Percentiles rank a stretch among this genome's conserved stretches.
Conservation (phyloP, 2,797 vertebrate species). For the Coregonus ussuriensis region DNA sequence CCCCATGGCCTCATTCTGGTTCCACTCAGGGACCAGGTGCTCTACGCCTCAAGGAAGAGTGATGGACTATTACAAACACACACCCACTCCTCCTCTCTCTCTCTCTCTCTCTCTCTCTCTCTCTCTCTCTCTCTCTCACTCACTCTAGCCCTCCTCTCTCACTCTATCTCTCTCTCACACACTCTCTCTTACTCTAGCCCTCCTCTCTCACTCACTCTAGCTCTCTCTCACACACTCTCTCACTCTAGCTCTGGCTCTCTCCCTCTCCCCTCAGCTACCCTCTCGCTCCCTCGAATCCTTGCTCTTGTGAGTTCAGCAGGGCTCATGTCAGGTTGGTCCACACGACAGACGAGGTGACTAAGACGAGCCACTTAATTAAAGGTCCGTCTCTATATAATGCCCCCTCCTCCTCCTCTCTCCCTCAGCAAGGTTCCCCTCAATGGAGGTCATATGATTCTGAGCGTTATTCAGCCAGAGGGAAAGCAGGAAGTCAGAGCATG, state of each 20-base stretch:
- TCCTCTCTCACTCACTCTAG: background rate
- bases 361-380: constrained; percentile 45
- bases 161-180: too few species aligned
- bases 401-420: constrained; percentile 8
- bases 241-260: background rate
- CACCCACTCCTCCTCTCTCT: background rate
- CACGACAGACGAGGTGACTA: constrained; percentile 23
- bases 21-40: constrained; percentile 45
- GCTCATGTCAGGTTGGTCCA: constrained; percentile 26
- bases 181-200: too few species aligned
- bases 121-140: background rate
- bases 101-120: too few species aligned
- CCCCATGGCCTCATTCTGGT: constrained; percentile 5
- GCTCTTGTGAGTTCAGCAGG: constrained; percentile 19
- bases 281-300: constrained; percentile 16
- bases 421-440: constrained; percentile 16
- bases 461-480: constrained; percentile 23
- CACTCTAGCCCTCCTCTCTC: background rate
- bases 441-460: constrained; percentile 39
- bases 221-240: background rate
- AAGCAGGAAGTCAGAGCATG: constrained; percentile 38
- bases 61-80: constrained; percentile 20
- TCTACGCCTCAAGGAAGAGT: constrained; percentile 16
- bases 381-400: constrained; percentile 34
- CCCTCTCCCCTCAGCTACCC: background rate